Evolutionary conservation across 2,113 vertebrate species (phyloP).

Genomic region (Limnothrissa miodon): DNA sequence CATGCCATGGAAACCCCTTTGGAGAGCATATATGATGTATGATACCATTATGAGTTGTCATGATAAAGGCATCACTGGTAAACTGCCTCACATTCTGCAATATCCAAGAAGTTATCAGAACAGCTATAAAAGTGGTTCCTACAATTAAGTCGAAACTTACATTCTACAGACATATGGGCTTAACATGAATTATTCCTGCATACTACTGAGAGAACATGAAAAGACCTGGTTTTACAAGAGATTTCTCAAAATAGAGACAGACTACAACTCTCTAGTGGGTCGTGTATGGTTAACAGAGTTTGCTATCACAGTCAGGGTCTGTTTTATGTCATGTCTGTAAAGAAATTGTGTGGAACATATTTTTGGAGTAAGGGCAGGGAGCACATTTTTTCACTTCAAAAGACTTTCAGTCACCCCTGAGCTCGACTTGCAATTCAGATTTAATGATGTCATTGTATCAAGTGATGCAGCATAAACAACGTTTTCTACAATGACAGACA

Average conservation of each 20-base stretch:
- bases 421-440: slow-evolving; percentile 29
- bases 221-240: slow-evolving; percentile 15
- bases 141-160: not conserved
- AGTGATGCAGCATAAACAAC: slow-evolving; percentile 41
- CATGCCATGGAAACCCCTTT: not conserved
- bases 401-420: slow-evolving; percentile 31
- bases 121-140: not conserved
- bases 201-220: slow-evolving; percentile 14
- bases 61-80: not conserved
- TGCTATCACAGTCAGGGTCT: slow-evolving; percentile 25
- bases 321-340: slow-evolving; percentile 42
- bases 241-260: slow-evolving; percentile 28
- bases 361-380: not conserved
- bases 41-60: no score
- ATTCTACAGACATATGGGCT: not conserved
- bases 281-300: slow-evolving; percentile 34
- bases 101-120: not conserved
- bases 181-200: not conserved
- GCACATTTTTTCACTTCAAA: slow-evolving; percentile 27
- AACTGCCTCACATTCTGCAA: not conserved
- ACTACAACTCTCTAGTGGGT: slow-evolving; percentile 26
- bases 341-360: slow-evolving; percentile 25
- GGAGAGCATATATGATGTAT: no score
- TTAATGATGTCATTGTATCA: slow-evolving; percentile 53
- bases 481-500: not conserved